Base-by-base conservation (phyloP, 2,797 vertebrate species). In the Darevskia nairensis region DNA sequence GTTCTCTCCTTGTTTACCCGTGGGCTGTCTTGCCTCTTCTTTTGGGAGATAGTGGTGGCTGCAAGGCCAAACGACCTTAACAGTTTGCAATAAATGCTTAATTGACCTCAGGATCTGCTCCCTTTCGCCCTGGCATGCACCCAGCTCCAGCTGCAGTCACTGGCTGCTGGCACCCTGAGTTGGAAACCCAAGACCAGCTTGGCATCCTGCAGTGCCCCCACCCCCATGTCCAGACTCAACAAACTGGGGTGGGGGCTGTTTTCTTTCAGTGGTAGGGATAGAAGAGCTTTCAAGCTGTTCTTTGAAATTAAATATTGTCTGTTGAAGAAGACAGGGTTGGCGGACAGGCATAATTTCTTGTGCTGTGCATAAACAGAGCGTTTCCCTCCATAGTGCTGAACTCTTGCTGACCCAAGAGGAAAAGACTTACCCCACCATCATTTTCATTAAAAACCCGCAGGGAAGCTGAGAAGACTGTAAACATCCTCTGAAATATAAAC, bases 401-500 rank as follows among this genome's bases (percentile, higher is more conserved):
- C 84, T 86, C 23, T 86, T 19, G 23, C 61, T 79, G 84, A 79
- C 21, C 84, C 84, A 79, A n/a, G 75, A 85, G 29, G 74, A 78
- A n/a, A 46, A 78, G 74, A 68, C 44, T 77, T 78, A 66, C 29
- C 8, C 39, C 39, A 32, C 41, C 44, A 50, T 50, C 59, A 46
- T 86, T 86, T 86, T 78, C 75, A 69, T 50, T 79, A 78, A 86
- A 84, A 85, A 85, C 29, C 29, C 61, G 29, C 61, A 44, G 41
- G 75, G 75, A 78, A 86, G n/a, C 75, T 17, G 29, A 35, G 84
- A 35, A 68, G 75, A 79, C 75, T 68, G 21, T 79, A 86, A 86
- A 86, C 84, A 79, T 78, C 75, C 61, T 35, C 75, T 86, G 59
- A 15, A 78, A 86, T 86, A 86, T 79, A 86, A 69, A 69, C 61